Conservation (phyloP, 37 sponge, comb jelly and placozoan genomes). For the Eunapius fragilis region DNA sequence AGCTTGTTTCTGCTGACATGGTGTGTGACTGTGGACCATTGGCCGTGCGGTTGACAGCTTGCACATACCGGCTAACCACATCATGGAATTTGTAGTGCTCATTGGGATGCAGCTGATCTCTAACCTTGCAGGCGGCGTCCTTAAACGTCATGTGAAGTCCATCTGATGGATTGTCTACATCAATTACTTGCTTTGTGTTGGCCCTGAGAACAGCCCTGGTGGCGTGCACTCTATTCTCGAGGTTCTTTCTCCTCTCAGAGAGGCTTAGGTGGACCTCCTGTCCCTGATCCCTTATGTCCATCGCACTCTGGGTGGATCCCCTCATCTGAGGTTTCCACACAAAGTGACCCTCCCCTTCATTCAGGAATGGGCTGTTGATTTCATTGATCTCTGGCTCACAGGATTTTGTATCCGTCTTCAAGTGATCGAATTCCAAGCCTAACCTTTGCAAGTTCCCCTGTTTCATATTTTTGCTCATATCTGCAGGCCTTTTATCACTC, state of each 20-base stretch:
- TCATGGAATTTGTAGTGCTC: too few relatives aligned
- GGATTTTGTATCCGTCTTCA: neutral
- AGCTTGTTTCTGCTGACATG: too few relatives aligned
- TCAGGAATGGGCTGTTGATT: conserved; percentile 1
- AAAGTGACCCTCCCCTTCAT: conserved; percentile 28
- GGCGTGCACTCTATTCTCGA: neutral
- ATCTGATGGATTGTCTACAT: too few relatives aligned
- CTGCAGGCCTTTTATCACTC: too few relatives aligned
- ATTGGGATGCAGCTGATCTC: too few relatives aligned
- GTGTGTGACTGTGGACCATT: too few relatives aligned
- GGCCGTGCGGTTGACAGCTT: too few relatives aligned
- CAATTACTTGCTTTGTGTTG: neutral
- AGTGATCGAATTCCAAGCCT: neutral
- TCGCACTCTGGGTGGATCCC: neutral
- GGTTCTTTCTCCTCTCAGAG: neutral
- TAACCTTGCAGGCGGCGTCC: too few relatives aligned
- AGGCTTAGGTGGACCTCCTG: neutral
- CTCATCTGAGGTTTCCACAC: conserved; percentile 41
- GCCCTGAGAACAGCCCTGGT: neutral
- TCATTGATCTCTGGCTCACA: neutral
- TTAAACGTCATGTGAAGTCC: too few relatives aligned
- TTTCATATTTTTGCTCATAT: too few relatives aligned
- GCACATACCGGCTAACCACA: too few relatives aligned
- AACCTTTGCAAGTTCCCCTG: neutral
- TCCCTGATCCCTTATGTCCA: neutral